Evolutionary conservation across 2,113 vertebrate species (phyloP), one percentile per base, ranked within the genome.

Genomic region (Ophthalmolycus amberensis): DNA sequence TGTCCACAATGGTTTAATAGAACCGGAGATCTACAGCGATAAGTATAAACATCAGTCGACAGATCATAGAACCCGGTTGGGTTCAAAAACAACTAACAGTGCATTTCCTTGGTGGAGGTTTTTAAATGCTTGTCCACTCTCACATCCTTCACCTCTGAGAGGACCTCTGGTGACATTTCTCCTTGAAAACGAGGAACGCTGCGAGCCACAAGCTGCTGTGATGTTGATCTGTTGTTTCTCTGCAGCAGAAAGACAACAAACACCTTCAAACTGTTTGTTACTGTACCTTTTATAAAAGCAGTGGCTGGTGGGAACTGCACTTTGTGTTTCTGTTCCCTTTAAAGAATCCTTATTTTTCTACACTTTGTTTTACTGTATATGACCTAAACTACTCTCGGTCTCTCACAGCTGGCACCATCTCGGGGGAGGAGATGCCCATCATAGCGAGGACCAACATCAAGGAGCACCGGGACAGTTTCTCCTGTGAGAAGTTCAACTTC

Each of bases 401-500:
- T 1, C 10, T 60, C 5, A 0, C 90, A 99, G 98, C 97, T 83
- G 98, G 98, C 67, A 98, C 97, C 40, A 97, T 99, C 94, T 97
- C 97, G n/a, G 98, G 98, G 27, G 98, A 99, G 78, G 98, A 99
- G 91, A 96, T 97, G 82, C 95, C 96, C 73, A 96, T 99, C 78
- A 92, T 98, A 75, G 96, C 96, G 34, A 97, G 96, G 88, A 96
- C 93, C 80, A 97, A 97, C 90, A 96, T 99, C 93, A 97, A 96
- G 89, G 97, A 99, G 87, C 97, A 98, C 95, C 95, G 96, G 25
- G 97, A 99, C 91, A 97, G 97, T 71, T 99, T 99, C 94, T 99
- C 98, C 20, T 98, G 96, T 81, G 98, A 99, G 76, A 99, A 98
- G 89, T 99, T 98, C 92, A 98, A 98, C 92, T 99, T 99, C 75